Evolutionary conservation across 2,888 invertebrate genomes (phyloP).

Genomic region (Rhingia campestris): DNA sequence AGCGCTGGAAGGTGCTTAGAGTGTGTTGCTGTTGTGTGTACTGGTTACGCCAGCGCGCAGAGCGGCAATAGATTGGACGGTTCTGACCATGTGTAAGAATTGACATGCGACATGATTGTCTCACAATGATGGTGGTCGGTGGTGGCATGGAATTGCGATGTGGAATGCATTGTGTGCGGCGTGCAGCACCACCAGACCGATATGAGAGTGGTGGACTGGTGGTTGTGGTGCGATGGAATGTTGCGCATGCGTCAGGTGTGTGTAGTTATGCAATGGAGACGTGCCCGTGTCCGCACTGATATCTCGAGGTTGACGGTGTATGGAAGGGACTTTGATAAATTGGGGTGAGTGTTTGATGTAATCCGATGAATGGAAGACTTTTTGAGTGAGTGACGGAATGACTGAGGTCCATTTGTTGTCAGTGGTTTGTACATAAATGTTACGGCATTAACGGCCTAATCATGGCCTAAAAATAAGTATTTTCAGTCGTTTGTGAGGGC

Average conservation of each 20-base stretch:
- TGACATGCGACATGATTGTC: conserved; percentile 67
- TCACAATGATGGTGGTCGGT: conserved; percentile 10
- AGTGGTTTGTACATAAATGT: too few relatives aligned
- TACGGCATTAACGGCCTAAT: too few relatives aligned
- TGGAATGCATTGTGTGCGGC: conserved; percentile 1
- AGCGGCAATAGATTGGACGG: conserved; percentile 18
- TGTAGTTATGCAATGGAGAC: conserved; percentile 38
- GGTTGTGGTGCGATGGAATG: conserved; percentile 45
- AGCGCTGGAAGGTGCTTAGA: conserved; percentile 46
- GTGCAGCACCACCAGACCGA: background rate
- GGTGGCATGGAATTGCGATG: conserved; percentile 10
- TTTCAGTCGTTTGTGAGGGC: too few relatives aligned
- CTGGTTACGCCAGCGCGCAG: conserved; percentile 18
- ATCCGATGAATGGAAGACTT: too few relatives aligned
- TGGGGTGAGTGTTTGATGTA: background rate
- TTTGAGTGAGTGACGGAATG: too few relatives aligned
- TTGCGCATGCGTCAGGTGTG: conserved; percentile 67
- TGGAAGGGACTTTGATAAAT: background rate
- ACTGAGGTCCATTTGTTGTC: too few relatives aligned
- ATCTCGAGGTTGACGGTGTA: too few relatives aligned
- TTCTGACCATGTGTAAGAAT: conserved; percentile 52
- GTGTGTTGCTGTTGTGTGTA: conserved; percentile 37
- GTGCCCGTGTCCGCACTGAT: background rate
- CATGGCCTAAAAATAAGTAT: too few relatives aligned
- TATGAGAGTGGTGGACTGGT: background rate